Percentiles rank a stretch among this genome's conserved stretches.
Conservation (phyloP, 2,797 vertebrate species). For the Trachops cirrhosus region DNA sequence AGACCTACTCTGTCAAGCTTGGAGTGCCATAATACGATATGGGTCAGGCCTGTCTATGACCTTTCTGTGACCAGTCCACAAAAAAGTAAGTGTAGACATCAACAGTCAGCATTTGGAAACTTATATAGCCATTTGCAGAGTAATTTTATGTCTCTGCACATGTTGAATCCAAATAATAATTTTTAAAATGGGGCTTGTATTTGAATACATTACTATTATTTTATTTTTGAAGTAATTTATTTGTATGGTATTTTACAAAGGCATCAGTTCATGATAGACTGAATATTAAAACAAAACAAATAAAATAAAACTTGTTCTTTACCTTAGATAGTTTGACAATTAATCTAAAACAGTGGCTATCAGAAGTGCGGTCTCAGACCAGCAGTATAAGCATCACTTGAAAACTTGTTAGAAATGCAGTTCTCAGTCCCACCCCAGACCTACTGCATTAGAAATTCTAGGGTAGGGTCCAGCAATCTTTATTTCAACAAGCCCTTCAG, state of each 20-base stretch:
- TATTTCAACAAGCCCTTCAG: neutral
- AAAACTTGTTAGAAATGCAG: neutral
- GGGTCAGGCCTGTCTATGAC: neutral
- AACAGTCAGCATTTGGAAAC: neutral
- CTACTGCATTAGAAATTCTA: neutral
- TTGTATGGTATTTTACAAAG: neutral
- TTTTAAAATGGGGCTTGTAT: neutral
- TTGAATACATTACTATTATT: neutral
- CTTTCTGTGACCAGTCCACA: neutral
- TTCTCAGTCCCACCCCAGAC: neutral
- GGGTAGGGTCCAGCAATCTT: neutral
- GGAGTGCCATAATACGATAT: no score
- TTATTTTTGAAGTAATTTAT: neutral
- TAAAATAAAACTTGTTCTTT: neutral
- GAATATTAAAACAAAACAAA: neutral
- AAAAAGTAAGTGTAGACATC: neutral
- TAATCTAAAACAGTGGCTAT: neutral
- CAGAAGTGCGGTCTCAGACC: neutral
- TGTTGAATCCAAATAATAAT: neutral
- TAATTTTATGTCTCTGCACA: neutral
- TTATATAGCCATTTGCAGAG: neutral
- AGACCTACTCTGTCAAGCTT: neutral
- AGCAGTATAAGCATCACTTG: neutral
- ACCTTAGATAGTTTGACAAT: neutral
- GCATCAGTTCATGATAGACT: neutral